phyloP scores from a whole-genome alignment of 2,888 invertebrate genomes.

The Axea sp. region DNA sequence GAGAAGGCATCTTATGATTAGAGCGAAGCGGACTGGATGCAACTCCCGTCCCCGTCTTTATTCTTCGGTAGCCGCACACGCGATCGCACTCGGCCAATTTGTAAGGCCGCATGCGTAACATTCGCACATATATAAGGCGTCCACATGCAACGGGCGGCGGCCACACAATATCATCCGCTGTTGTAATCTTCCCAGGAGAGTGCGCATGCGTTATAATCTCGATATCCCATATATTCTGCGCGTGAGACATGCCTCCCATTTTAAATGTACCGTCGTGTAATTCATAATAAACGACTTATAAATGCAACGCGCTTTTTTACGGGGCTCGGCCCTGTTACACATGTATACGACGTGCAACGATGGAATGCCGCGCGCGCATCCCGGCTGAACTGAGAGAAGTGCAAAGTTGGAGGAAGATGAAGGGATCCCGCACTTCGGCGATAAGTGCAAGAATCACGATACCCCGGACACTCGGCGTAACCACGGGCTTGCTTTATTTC shows the following conservation, averaged over 20 bases:
- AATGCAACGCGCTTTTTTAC: conserved; percentile 77
- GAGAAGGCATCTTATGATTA: conserved; percentile 26
- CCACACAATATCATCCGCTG: conserved; percentile 66
- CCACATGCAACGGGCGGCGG: conserved; percentile 46
- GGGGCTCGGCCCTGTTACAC: conserved; percentile 43
- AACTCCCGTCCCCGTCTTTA: conserved; percentile 55
- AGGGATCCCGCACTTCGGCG: conserved; percentile 6
- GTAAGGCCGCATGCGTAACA: conserved; percentile 70
- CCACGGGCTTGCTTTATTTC: conserved; percentile 68
- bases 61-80: conserved; percentile 69
- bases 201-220: conserved; percentile 78
- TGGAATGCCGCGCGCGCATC: conserved; percentile 36
- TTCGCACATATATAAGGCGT: conserved; percentile 59
- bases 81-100: conserved; percentile 71
- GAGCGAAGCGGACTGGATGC: conserved; percentile 4
- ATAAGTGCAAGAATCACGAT: conserved; percentile 65
- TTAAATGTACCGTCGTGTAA: conserved; percentile 79
- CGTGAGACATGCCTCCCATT: conserved; percentile 78
- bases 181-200: conserved; percentile 67
- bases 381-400: background rate
- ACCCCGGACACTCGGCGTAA: conserved; percentile 53
- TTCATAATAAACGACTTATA: conserved; percentile 80
- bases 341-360: conserved; percentile 37
- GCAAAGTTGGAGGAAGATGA: background rate
- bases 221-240: conserved; percentile 78